Percentiles rank a stretch among this genome's conserved stretches.
phyloP scores from a whole-genome alignment of 2,888 invertebrate genomes.

The Pristionchus mayeri region DNA sequence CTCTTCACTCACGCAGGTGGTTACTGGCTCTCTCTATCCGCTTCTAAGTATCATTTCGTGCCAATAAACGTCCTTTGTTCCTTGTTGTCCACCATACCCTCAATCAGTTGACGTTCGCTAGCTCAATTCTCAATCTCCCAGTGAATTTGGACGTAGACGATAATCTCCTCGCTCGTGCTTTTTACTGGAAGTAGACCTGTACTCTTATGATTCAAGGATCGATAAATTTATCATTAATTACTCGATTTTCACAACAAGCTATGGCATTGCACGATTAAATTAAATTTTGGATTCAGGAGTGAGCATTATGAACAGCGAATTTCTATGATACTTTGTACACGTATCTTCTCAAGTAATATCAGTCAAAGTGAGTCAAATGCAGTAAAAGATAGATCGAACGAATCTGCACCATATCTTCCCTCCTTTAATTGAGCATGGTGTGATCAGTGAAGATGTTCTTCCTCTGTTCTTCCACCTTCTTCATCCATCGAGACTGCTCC shows the following conservation, averaged over 20 bases:
- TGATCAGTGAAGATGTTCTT: slow-evolving; percentile 94
- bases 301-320: slow-evolving; percentile 17
- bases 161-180: not conserved
- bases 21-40: slow-evolving; percentile 3
- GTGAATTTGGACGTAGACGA: slow-evolving; percentile 5
- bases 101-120: slow-evolving; percentile 15
- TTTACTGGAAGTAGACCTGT: slow-evolving; percentile 7
- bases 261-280: slow-evolving; percentile 33
- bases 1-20: slow-evolving; percentile 22
- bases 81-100: not conserved
- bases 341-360: slow-evolving; percentile 26
- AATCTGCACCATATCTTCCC: not conserved
- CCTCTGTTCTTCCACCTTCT: slow-evolving; percentile 94
- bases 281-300: not conserved
- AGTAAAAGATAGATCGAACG: not conserved
- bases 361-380: not conserved
- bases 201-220: not conserved
- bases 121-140: slow-evolving; percentile 12
- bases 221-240: slow-evolving; percentile 24
- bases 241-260: slow-evolving; percentile 41
- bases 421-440: slow-evolving; percentile 89
- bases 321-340: slow-evolving; percentile 23
- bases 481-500: slow-evolving; percentile 97
- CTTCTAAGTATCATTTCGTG: not conserved
- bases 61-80: slow-evolving; percentile 5